Base-by-base conservation (phyloP, 2,113 vertebrate genomes). In the Chionodraco myersi region DNA sequence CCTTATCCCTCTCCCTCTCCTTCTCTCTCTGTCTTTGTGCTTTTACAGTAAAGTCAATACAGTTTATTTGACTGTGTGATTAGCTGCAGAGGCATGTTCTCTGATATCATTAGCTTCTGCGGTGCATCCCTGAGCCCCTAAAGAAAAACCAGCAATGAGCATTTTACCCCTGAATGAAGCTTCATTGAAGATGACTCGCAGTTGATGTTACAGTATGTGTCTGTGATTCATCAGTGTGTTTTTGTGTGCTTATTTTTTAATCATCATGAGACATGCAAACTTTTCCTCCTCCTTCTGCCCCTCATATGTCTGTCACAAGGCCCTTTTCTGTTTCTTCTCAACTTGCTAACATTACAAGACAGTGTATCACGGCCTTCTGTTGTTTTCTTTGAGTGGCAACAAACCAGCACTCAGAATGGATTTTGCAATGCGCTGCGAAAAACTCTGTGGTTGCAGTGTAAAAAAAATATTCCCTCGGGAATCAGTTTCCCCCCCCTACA, bases 121-220 rank as follows among this genome's bases (percentile, higher is more conserved):
- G 54, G 45, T 81, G 71, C 23, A 78, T 82, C 80, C 21, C 16
- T 77, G 36, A 86, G 58, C 59, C 86, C 83, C 83, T 18, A 83
- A 68, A 89, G 83, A 65, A 86, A 91, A 84, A 80, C 73, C 77
- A 72, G 75, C 54, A 77, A 72, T 1, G 10, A 75, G 70, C 72
- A 34, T 83, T 83, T 88, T 71, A 83, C 58, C 81, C 51, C 41
- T 9, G 79, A 89, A 85, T 92, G 82, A 82, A 79, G 74, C 75
- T 77, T 90, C 23, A 87, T 85, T 86, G 75, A 58, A 26, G 69
- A 88, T 92, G 88, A 93, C 75, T 92, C 87, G 83, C 71, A 18
- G 67, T 75, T 54, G 64, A 26, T 73, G 66, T 74, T 70, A 30
- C 30, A 30, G 30, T 30, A 45, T 66, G 54, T 70, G 62, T 82